phyloP scores from a whole-genome alignment of 2,113 vertebrate species.

The Rhinolophus ferrumequinum region DNA sequence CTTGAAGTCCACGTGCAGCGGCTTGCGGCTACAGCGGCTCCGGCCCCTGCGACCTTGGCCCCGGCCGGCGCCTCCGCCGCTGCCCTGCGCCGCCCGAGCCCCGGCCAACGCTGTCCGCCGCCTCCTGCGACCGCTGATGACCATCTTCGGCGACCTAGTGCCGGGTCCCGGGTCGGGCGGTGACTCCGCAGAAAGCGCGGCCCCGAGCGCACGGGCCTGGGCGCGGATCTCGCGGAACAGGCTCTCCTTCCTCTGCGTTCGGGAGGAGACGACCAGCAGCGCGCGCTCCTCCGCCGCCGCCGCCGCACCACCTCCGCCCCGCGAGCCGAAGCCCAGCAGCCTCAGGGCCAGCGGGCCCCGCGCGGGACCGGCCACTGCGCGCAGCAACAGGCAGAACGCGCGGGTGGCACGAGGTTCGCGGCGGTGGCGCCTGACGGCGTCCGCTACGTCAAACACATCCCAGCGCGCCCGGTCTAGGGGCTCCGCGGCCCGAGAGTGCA shows the following conservation, averaged over 20 bases:
- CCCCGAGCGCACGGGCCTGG: slow-evolving; percentile 86
- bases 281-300: slow-evolving; percentile 86
- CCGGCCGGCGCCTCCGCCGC: slow-evolving; percentile 82
- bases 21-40: slow-evolving; percentile 91
- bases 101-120: slow-evolving; percentile 81
- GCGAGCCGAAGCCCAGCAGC: slow-evolving; percentile 84
- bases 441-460: slow-evolving; percentile 91
- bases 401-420: slow-evolving; percentile 29
- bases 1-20: slow-evolving; percentile 93
- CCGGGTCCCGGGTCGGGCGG: not conserved
- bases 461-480: slow-evolving; percentile 82
- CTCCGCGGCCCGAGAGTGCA: slow-evolving; percentile 86
- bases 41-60: slow-evolving; percentile 85
- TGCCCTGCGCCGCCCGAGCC: slow-evolving; percentile 69
- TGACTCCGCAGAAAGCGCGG: slow-evolving; percentile 63
- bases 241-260: slow-evolving; percentile 75
- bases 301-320: not conserved
- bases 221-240: slow-evolving; percentile 90
- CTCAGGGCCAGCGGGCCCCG: slow-evolving; percentile 75
- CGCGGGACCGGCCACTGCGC: slow-evolving; percentile 80
- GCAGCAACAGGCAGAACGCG: slow-evolving; percentile 87
- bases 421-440: slow-evolving; percentile 80
- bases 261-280: slow-evolving; percentile 89
- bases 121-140: slow-evolving; percentile 65
- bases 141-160: accelerated